Percentiles rank a stretch among this genome's conserved stretches.
Conservation (phyloP, 2,888 invertebrate species). For the Parnassius mnemosyne region DNA sequence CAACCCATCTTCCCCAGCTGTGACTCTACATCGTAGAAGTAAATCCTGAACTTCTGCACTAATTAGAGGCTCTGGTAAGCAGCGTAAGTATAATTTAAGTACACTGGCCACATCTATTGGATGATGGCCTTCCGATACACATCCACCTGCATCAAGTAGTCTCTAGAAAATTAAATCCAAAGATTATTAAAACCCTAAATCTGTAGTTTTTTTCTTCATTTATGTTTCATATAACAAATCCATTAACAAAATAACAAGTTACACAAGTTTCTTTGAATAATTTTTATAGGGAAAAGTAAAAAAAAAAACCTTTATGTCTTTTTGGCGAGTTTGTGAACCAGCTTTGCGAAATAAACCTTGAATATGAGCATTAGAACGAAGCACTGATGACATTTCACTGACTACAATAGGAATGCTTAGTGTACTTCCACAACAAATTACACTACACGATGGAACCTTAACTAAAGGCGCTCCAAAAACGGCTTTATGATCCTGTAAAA, state of each 20-base stretch:
- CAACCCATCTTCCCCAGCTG: constrained; percentile 78
- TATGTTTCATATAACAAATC: too few relatives aligned
- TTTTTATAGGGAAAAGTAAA: too few relatives aligned
- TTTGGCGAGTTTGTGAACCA: constrained; percentile 90
- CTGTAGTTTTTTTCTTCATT: too few relatives aligned
- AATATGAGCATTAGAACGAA: constrained; percentile 84
- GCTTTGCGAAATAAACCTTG: constrained; percentile 95
- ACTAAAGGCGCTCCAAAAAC: constrained; percentile 73
- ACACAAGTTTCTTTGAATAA: too few relatives aligned
- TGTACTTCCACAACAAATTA: constrained; percentile 84
- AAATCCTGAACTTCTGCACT: constrained; percentile 88
- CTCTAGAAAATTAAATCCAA: constrained; percentile 63
- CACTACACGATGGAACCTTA: constrained; percentile 73
- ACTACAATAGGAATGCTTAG: constrained; percentile 87
- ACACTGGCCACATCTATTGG: constrained; percentile 93
- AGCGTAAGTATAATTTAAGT: constrained; percentile 91
- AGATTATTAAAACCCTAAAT: too few relatives aligned
- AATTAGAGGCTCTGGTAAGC: constrained; percentile 91
- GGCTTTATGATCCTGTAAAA: constrained; percentile 65
- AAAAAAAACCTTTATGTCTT: constrained; percentile 85
- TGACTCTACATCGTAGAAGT: constrained; percentile 84
- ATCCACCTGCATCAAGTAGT: constrained; percentile 85
- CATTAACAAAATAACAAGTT: too few relatives aligned
- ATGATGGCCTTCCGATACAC: constrained; percentile 85
- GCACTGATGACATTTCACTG: constrained; percentile 85